These are phyloP conservation scores for Ormyrus rosae DNA, from an alignment of 2,888 invertebrate genomes.

Conservation along the genomic window DNA sequence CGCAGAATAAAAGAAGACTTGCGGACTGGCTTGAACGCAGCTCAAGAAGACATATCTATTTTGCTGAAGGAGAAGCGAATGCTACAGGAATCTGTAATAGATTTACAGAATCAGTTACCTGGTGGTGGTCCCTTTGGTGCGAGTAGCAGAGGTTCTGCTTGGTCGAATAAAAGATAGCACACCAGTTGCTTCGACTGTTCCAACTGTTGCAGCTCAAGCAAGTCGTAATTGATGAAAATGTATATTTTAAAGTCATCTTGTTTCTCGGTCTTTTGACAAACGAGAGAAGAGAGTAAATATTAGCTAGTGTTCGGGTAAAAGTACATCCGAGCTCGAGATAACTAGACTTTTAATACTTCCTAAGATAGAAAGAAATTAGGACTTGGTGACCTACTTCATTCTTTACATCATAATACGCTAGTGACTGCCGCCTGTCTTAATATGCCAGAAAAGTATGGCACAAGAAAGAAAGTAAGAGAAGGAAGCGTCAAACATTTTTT, in stretches of 20 bases:
- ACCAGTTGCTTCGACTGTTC: slow-evolving; percentile 83
- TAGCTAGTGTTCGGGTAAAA: not conserved
- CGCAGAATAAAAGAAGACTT: slow-evolving; percentile 80
- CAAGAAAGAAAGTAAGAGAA: not conserved
- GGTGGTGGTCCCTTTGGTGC: slow-evolving; percentile 71
- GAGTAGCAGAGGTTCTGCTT: slow-evolving; percentile 70
- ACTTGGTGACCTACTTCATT: slow-evolving; percentile 33
- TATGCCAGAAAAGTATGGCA: slow-evolving; percentile 20
- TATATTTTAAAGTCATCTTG: slow-evolving; percentile 10
- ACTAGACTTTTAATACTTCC: slow-evolving; percentile 42
- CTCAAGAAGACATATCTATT: slow-evolving; percentile 85
- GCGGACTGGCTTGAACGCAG: slow-evolving; percentile 80
- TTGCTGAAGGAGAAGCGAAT: slow-evolving; percentile 86
- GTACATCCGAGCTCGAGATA: slow-evolving; percentile 11
- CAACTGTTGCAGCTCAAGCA: slow-evolving; percentile 80
- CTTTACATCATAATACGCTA: slow-evolving; percentile 40
- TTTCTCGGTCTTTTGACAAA: not conserved
- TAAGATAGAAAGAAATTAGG: slow-evolving; percentile 28
- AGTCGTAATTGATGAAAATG: slow-evolving; percentile 38
- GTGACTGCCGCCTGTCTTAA: slow-evolving; percentile 39
- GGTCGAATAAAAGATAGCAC: slow-evolving; percentile 83
- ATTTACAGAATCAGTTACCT: slow-evolving; percentile 80
- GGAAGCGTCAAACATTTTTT: slow-evolving; percentile 4
- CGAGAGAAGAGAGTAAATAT: not conserved
- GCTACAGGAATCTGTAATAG: slow-evolving; percentile 83